Evolutionary conservation across 2,888 invertebrate species (phyloP), one percentile per base, ranked within the genome.

Genomic region (Calameuta filiformis): DNA sequence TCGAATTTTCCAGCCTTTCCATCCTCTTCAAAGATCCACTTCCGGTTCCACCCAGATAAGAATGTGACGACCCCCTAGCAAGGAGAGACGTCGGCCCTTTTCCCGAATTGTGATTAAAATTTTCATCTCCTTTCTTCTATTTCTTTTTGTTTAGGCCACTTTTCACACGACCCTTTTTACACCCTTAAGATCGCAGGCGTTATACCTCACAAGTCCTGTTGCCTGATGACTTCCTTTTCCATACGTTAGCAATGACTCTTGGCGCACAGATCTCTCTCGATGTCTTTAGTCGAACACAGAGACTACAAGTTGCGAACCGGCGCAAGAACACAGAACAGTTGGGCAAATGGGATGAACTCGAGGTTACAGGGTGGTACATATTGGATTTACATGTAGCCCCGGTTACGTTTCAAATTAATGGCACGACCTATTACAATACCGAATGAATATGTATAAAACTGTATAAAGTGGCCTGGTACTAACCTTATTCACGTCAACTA

Each of bases 391-490:
- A 84, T 85, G 85, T 85, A 85, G 80, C 80, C 76, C 74, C 56
- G 76, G 23, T 34, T 31, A 73, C n/a, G 30, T 83, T 82, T 85
- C 85, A 86, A 89, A 89, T 89, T 89, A 89, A 89, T 89, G 87
- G 88, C 85, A 75, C 79, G 83, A 84, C 56, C 87, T 87, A 88
- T 88, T 87, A 87, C 88, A 84, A 84, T 79, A 85, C 81, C 86
- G 85, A 88, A 89, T 89, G 88, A 88, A 89, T 89, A 89, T 88
- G 89, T 89, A 89, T 89, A 89, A 88, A 89, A 89, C 84, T 88
- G 87, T 85, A 87, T 87, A 89, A 87, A 89, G 89, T 88, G 88
- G 88, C 89, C 88, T 87, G 87, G 88, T 85, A 56, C 56, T 56
- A 56, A 56, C 56, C 56, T 56, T 56, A 23, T 56, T 56, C 56